Base-by-base conservation (phyloP, 2,113 vertebrate species). In the Columbina picui region DNA sequence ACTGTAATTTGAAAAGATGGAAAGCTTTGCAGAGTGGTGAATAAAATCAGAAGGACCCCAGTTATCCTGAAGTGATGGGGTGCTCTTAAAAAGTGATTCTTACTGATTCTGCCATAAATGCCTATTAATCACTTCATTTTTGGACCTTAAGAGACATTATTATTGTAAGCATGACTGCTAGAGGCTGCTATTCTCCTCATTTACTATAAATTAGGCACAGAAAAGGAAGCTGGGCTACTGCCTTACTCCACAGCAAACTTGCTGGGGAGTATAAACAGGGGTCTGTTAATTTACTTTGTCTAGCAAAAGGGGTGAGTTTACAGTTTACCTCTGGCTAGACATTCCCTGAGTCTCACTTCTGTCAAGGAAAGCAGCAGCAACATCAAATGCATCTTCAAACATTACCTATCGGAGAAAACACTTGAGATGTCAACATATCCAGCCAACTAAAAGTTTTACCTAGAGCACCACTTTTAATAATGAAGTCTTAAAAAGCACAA, bases 341-440 rank as follows among this genome's bases (percentile, higher is more conserved):
- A 49, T 56, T 57, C 87, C 91, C 34, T 82, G 97, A 82, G 36
- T 65, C 84, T 97, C 89, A 13, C 18, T 96, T 90, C 95, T 89
- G 36, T 97, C 97, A 84, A 98, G 92, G 70, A 98, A 98, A 67
- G 64, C 94, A 59, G 97, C 92, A 78, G 98, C 97, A 92, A 98
- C 95, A 74, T 98, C 97, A 60, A 98, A 98, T 0, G 98, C 98
- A 92, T 99, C 98, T 98, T 99, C 98, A 91, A 98, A 98, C 74
- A 98, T 97, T 45, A 98, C 94, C 98, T 99, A 87, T 63, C 91
- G 96, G 84, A 95, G 94, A 97, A 96, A 95, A 71, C 45, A 92
- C 77, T 94, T 92, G 59, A 94, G 30, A 89, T 74, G 61, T 89
- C 84, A 95, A 73, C 34, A 88, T 49, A 82, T 47, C 11, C 68